These are phyloP conservation scores for Aix galericulata DNA, from an alignment of 2,113 vertebrate genomes.

Conservation along the genomic window DNA sequence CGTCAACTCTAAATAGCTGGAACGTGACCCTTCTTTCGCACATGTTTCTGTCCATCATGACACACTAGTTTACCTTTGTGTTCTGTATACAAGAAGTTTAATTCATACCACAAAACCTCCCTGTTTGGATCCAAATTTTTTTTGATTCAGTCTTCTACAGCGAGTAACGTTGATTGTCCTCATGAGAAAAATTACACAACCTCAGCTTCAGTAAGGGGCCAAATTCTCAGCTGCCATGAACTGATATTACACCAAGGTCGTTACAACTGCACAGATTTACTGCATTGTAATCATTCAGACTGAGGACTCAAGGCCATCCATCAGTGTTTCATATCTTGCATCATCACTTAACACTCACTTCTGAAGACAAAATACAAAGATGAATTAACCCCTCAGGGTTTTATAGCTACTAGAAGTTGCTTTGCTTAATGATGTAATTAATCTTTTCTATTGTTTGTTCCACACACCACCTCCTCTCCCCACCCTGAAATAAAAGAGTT, in stretches of 20 bases:
- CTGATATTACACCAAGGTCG: background rate
- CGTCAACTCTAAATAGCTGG: background rate
- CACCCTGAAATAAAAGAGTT: background rate
- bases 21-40: background rate
- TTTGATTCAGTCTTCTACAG: background rate
- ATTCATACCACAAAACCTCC: background rate
- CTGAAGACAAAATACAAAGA: constrained; percentile 46
- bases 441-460: constrained; percentile 13
- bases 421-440: constrained; percentile 27
- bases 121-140: background rate
- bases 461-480: background rate
- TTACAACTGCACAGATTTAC: background rate
- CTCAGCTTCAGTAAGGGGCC: background rate
- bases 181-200: background rate
- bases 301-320: background rate
- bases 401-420: constrained; percentile 22
- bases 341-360: constrained; percentile 14
- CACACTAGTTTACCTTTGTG: background rate
- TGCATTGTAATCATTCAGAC: background rate
- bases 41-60: background rate
- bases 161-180: background rate
- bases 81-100: background rate
- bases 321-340: background rate
- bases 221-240: constrained; percentile 24
- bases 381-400: constrained; percentile 16